Conservation (phyloP, 2,888 invertebrate species). For the Caenorhabditis doughertyi region DNA sequence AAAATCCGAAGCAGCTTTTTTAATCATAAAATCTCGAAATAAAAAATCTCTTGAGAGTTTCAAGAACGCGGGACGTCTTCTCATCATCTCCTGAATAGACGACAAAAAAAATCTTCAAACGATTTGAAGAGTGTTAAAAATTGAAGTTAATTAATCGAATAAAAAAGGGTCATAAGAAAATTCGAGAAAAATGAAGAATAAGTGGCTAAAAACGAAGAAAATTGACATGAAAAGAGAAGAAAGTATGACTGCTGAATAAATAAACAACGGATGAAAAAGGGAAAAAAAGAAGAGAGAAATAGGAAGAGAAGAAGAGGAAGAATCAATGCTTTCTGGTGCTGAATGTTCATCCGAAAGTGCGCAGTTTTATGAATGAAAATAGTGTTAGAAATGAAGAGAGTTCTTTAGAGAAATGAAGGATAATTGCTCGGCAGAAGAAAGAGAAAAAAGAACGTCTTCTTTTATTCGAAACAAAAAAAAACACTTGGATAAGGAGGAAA, state of each 20-base stretch:
- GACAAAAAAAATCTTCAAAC: too few relatives aligned
- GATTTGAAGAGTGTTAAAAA: too few relatives aligned
- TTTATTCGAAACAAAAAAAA: conserved; percentile 17
- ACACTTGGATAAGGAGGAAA: conserved; percentile 38
- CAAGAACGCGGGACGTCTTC: too few relatives aligned
- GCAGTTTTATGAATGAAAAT: conserved; percentile 52
- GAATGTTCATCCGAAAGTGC: conserved; percentile 46
- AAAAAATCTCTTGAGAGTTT: too few relatives aligned
- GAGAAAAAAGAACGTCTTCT: conserved; percentile 21
- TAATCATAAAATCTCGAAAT: too few relatives aligned
- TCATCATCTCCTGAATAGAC: too few relatives aligned
- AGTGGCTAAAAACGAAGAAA: too few relatives aligned
- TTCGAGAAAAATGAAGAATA: too few relatives aligned
- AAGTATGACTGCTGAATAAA: conserved; percentile 42
- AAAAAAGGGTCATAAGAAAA: too few relatives aligned
- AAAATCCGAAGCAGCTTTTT: too few relatives aligned
- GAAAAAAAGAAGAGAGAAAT: conserved; percentile 5
- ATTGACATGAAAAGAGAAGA: conserved; percentile 11
- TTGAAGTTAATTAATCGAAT: too few relatives aligned
- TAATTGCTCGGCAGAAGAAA: conserved; percentile 39
- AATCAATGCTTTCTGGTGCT: conserved; percentile 56
- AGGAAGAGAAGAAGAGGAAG: conserved; percentile 4
- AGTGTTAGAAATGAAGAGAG: conserved; percentile 29
- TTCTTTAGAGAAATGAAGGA: too few relatives aligned
- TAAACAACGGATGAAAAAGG: conserved; percentile 29